Base-by-base conservation (phyloP, 2,797 vertebrate genomes). In the Semaprochilodus insignis region DNA sequence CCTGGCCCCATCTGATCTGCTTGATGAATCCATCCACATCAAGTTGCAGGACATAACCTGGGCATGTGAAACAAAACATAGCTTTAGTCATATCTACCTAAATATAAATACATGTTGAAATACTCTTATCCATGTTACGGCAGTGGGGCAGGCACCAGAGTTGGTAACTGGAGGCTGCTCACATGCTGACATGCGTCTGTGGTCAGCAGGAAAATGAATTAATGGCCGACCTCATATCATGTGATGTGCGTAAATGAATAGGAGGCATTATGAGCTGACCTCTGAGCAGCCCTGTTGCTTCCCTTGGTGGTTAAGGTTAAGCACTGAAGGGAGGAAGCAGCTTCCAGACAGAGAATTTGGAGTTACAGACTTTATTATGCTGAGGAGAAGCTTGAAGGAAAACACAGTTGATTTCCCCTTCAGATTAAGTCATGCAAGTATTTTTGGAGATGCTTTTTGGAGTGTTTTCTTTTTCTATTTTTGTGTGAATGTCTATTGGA, bases 161-260 rank as follows among this genome's bases (percentile, higher is more conserved):
- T 40, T 4, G 0, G 40, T 40, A 40, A 48, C 8, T 2, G 10
- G 44, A 13, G 44, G 6, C 36, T 44, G 10, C 67, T 77, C 19
- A 62, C 78, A 59, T 74, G 77, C 81, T 77, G 77, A 55, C 76
- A 51, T 69, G 78, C 40, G 54, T 77, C 65, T 87, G 80, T 63
- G n/a, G 62, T 82, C 82, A 88, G 82, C 84, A 84, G 69, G 59
- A 36, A 69, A 55, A 44, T 51, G 79, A 80, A 83, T 25, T 27
- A 74, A 60, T 76, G 54, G 16, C 67, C 80, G 78, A 63, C 14
- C 1, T 40, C 54, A 70, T 65, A 34, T 85, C 84, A 82, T 75
- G 79, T 83, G 84, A 74, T 74, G 31, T 34, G 63, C 25, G 25
- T n/a, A 23, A 40, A 67, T 36, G 60, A 44, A 40, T 21, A 10